Conservation (phyloP, 2,797 vertebrate species). For the Todus mexicanus region DNA sequence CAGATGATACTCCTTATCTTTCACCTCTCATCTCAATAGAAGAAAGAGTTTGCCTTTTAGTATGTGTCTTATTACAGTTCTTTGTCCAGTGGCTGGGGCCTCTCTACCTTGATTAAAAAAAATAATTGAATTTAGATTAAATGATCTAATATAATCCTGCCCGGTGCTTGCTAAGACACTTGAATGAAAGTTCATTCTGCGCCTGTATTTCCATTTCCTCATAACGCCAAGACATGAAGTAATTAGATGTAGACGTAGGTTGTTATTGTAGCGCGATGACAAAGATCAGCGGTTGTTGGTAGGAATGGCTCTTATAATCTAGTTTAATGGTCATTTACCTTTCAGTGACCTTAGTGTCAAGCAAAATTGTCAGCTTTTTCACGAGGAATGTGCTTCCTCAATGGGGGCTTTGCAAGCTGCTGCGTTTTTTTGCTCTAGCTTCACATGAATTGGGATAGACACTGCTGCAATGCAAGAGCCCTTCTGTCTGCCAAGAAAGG, state of each 20-base stretch:
- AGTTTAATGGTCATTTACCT: slow-evolving; percentile 66
- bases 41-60: background rate
- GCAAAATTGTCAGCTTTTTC: slow-evolving; percentile 43
- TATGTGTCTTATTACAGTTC: background rate
- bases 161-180: slow-evolving; percentile 38
- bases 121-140: slow-evolving; percentile 48
- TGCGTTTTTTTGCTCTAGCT: slow-evolving; percentile 29
- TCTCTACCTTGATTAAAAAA: slow-evolving; percentile 17
- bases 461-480: slow-evolving; percentile 29
- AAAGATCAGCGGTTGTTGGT: slow-evolving; percentile 55
- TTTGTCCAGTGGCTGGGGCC: background rate
- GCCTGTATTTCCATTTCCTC: slow-evolving; percentile 38
- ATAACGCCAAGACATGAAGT: slow-evolving; percentile 12
- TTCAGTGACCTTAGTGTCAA: slow-evolving; percentile 55
- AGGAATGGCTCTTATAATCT: slow-evolving; percentile 50
- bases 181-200: slow-evolving; percentile 34
- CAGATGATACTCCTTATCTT: slow-evolving; percentile 20
- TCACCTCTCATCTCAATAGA: background rate
- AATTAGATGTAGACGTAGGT: slow-evolving; percentile 34
- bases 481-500: slow-evolving; percentile 14
- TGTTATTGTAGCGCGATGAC: slow-evolving; percentile 36
- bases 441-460: background rate
- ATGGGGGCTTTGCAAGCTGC: slow-evolving; percentile 28
- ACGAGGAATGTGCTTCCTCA: slow-evolving; percentile 54
- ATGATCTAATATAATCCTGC: slow-evolving; percentile 4